phyloP scores from a whole-genome alignment of 2,113 vertebrate genomes.

The mouse (Mus musculus) region DNA sequence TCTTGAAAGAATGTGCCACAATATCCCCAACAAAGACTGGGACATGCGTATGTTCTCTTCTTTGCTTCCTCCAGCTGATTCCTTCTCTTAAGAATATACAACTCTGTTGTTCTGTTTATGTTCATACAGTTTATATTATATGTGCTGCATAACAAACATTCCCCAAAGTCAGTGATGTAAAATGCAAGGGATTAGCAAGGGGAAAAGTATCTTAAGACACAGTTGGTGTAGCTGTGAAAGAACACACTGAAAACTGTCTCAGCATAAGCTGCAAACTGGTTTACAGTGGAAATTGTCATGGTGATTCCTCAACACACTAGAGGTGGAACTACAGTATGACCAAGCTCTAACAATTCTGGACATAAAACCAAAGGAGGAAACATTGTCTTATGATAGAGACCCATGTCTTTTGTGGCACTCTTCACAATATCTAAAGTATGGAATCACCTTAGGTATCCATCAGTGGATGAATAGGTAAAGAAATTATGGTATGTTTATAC shows the following conservation, averaged over 20 bases:
- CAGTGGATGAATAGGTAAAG: not conserved
- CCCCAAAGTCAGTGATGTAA: not conserved
- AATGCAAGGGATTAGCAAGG: not conserved
- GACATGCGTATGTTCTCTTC: not conserved
- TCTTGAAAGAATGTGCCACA: slow-evolving; percentile 25
- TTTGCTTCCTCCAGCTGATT: not conserved
- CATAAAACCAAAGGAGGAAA: not conserved
- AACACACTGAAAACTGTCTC: not conserved
- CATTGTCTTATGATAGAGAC: not conserved
- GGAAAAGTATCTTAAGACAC: not conserved
- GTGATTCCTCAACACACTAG: not conserved
- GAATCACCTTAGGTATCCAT: not conserved
- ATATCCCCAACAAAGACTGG: not conserved
- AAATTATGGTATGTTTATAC: not conserved
- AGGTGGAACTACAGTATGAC: not conserved
- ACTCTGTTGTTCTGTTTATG: not conserved
- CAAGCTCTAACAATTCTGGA: not conserved
- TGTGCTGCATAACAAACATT: not conserved
- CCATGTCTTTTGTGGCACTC: not conserved
- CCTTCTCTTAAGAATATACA: not conserved
- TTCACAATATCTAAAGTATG: not conserved
- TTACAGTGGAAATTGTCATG: not conserved
- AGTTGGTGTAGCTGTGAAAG: not conserved
- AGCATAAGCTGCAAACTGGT: not conserved
- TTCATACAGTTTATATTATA: not conserved